Base-by-base conservation (phyloP, 1,140 invertebrate species). In the Macrotrachela quadricornifera region DNA sequence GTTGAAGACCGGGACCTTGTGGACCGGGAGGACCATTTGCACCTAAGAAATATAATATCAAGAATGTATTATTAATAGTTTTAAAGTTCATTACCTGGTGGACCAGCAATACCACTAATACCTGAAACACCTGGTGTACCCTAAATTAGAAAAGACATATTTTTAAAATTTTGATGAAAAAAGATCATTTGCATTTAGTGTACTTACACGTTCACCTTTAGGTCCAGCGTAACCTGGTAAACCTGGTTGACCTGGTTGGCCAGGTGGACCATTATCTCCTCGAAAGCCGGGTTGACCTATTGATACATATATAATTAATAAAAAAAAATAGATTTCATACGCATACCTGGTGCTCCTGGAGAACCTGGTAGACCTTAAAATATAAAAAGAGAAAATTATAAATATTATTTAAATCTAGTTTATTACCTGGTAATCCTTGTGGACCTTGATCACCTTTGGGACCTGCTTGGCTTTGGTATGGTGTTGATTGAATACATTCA, bases 121-220 rank as follows among this genome's bases (percentile, higher is more conserved):
- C 55, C 73, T 71, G 10, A 72, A 65, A 12, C 78, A 78, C 47
- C 78, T 76, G 58, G 71, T 73, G 10, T 79, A 48, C 37, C 36
- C n/a, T 44, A 44, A 2, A 44, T 44, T 2, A 44, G 2, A 15
- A 2, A 44, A n/a, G 9, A 15, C 9, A 4, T 2, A 44, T 9
- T n/a, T 44, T 42, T 42, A 12, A 42, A n/a, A n/a, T 12, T 42
- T 42, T 12, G 41, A 42, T 42, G 41, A n/a, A 12, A 42, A n/a
- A 42, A n/a, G 12, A n/a, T 42, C 41, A 12, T 12, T 12, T n/a
- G 41, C 41, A 12, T 42, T n/a, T 12, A 12, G 12, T 42, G 12
- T 44, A 18, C 17, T 18, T 44, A n/a, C 42, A 15, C 17, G 42
- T 18, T 44, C 42, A 30, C 21, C 21, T 30, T 30, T 30, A 13